Percentiles rank a stretch among this genome's conserved stretches.
Conservation (phyloP, 53 echinoderm and acorn worm species). For the Temnopleurus reevesii region DNA sequence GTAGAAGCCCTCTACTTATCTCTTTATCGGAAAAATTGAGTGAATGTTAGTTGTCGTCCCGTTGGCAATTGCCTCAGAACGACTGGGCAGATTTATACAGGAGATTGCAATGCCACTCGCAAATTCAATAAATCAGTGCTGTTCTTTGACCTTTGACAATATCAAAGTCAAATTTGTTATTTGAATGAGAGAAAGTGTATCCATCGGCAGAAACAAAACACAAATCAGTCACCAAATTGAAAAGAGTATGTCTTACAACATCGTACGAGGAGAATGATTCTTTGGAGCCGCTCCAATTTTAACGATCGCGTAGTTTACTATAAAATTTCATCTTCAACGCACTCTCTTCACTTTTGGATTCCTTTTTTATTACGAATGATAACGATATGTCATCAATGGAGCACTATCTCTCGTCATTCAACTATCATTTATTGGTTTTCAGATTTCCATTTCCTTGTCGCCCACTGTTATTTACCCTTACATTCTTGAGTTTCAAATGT, state of each 20-base stretch:
- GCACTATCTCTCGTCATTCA: too few relatives aligned
- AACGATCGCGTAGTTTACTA: not conserved
- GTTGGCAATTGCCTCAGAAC: not conserved
- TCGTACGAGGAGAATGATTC: not conserved
- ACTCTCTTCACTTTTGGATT: not conserved
- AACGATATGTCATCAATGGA: not conserved
- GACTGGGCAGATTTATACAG: not conserved
- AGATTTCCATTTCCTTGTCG: too few relatives aligned
- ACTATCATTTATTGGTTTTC: too few relatives aligned
- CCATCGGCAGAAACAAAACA: not conserved
- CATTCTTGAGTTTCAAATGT: too few relatives aligned
- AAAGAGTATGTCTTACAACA: not conserved
- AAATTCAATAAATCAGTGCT: conserved; percentile 19
- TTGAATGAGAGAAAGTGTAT: not conserved
- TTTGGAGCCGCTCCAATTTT: not conserved
- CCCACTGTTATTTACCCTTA: too few relatives aligned
- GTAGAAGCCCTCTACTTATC: conserved; percentile 31
- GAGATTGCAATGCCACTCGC: conserved; percentile 4
- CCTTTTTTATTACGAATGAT: not conserved
- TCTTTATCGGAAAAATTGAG: conserved; percentile 7
- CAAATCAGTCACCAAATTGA: not conserved
- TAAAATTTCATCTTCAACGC: not conserved
- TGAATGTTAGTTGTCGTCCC: not conserved
- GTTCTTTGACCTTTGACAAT: conserved; percentile 4
- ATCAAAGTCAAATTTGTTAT: conserved; percentile 23